Conservation (phyloP, 2,888 invertebrate genomes). For the Schizotus pectinicornis region DNA sequence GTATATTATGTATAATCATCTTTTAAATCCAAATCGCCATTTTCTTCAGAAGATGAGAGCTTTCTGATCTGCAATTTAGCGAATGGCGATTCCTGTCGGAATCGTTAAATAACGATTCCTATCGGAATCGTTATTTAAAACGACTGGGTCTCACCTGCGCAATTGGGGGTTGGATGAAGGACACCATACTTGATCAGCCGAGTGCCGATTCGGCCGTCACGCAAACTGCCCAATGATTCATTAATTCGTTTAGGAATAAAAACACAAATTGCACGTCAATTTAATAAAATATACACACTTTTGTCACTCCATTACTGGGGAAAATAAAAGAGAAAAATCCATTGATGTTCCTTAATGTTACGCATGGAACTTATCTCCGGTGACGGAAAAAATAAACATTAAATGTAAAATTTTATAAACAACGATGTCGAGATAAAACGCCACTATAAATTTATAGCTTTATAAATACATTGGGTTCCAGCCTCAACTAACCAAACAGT, state of each 20-base stretch:
- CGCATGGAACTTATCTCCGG: slow-evolving; percentile 37
- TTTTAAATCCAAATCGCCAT: too few relatives aligned
- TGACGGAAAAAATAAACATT: slow-evolving; percentile 32
- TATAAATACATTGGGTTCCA: slow-evolving; percentile 17
- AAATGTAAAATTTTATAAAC: slow-evolving; percentile 29
- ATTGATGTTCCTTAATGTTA: slow-evolving; percentile 38
- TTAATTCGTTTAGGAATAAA: slow-evolving; percentile 13
- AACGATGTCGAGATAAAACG: slow-evolving; percentile 15
- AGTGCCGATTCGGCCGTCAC: background rate
- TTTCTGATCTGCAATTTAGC: too few relatives aligned
- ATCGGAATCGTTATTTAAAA: background rate
- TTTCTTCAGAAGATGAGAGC: too few relatives aligned
- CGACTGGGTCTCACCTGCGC: background rate
- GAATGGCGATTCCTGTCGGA: too few relatives aligned
- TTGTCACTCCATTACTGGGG: slow-evolving; percentile 35
- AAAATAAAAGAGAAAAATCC: slow-evolving; percentile 32
- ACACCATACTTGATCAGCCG: background rate
- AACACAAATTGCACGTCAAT: slow-evolving; percentile 23
- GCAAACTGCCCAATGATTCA: slow-evolving; percentile 18
- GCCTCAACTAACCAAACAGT: too few relatives aligned
- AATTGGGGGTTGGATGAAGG: background rate
- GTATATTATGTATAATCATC: too few relatives aligned
- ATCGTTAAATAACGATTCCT: slow-evolving; percentile 6
- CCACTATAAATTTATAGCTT: slow-evolving; percentile 24
- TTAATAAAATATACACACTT: slow-evolving; percentile 38